Percentiles rank a stretch among this genome's conserved stretches.
These are phyloP conservation scores for Drosophila mimica DNA, from an alignment of 2,888 invertebrate genomes.

Conservation along the genomic window DNA sequence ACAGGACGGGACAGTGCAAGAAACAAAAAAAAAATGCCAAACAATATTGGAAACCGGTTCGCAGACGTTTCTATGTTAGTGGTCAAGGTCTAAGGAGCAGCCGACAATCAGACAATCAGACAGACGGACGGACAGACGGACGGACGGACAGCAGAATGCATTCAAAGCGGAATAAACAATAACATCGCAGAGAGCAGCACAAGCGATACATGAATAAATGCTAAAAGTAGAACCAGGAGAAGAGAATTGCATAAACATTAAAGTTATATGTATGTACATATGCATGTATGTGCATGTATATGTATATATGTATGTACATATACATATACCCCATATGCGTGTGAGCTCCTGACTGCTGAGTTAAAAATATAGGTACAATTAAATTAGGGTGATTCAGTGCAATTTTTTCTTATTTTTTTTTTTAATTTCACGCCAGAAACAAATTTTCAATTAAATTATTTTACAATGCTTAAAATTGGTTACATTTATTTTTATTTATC, in stretches of 20 bases:
- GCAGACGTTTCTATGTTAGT: conserved; percentile 82
- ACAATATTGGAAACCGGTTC: conserved; percentile 44
- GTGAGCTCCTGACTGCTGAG: conserved; percentile 3
- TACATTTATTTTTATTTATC: neutral
- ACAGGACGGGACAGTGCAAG: conserved; percentile 13
- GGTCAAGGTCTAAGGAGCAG: conserved; percentile 85
- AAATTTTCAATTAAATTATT: neutral
- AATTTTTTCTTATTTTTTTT: neutral
- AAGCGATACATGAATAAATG: conserved; percentile 53
- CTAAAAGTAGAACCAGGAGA: conserved; percentile 49
- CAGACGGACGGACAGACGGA: conserved; percentile 4
- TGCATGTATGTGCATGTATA: conserved; percentile 22
- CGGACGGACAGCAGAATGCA: conserved; percentile 48
- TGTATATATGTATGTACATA: conserved; percentile 16
- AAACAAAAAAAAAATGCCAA: conserved; percentile 13
- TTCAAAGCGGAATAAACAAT: conserved; percentile 69
- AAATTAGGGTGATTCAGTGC: conserved; percentile 50
- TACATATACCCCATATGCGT: conserved; percentile 2
- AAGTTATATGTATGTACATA: conserved; percentile 17
- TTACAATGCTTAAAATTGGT: neutral
- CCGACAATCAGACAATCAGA: conserved; percentile 49
- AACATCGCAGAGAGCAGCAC: conserved; percentile 49
- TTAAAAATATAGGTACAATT: conserved; percentile 42
- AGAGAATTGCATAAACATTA: conserved; percentile 69
- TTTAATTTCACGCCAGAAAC: neutral